Evolutionary conservation across 2,797 vertebrate species (phyloP), one percentile per base, ranked within the genome.

Genomic region (Lagocephalus sceleratus): DNA sequence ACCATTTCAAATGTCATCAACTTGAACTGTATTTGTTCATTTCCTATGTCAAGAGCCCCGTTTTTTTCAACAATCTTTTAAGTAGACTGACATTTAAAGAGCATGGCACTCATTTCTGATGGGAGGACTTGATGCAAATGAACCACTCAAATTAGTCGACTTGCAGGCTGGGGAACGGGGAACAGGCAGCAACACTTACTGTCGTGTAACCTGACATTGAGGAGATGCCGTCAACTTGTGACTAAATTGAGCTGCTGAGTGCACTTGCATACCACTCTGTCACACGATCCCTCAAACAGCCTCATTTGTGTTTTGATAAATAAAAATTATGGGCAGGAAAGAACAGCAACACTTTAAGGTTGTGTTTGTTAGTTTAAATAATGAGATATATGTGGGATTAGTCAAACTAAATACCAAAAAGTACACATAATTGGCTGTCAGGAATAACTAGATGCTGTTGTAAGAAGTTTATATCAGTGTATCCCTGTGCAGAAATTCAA

Each of bases 81-180:
- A 85, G 83, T 75, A 76, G 42, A 78, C 78, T 82, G 84, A 86
- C 83, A 86, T 87, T 86, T 85, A 78, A 65, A 41, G 73, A 60
- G 57, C 47, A 47, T 60, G 61, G 72, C 51, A 49, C 40, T 39
- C 46, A 46, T 54, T 56, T 47, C 51, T 56, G 48, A 16, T 46
- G 23, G 55, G 72, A 76, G 54, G 63, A 61, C 67, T 50, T 68
- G 63, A 74, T 25, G 26, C 38, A 26, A 43, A 66, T 53, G 48
- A 51, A 50, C 50, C 57, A 42, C 16, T 26, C 40, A 66, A 44
- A 68, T 57, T 46, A 56, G 55, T 70, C 76, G 29, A 44, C 53
- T 45, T 80, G 77, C 60, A 20, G 55, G 47, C 40, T 57, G 25
- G 47, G n/a, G n/a, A n/a, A n/a, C n/a, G n/a, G n/a, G n/a, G 47